Evolutionary conservation across 2,113 vertebrate species (phyloP), one percentile per base, ranked within the genome.

Genomic region (Oreochromis tanganicae): DNA sequence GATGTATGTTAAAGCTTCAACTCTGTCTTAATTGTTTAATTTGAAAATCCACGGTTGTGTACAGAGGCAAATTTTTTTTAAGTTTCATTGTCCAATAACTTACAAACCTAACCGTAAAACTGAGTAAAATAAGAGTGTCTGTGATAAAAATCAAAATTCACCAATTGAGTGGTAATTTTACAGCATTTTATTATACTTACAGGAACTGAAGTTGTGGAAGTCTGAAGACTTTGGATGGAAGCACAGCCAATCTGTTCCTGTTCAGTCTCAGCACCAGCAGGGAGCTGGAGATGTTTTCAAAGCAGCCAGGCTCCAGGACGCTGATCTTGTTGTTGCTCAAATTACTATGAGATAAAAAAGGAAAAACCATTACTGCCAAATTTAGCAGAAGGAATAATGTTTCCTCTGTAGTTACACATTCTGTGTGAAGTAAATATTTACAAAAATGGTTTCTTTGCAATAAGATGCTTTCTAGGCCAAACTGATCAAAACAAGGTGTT

Each of bases 321-420:
- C 96, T 96, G 95, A 99, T 98, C 94, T 97, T 98, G 94, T 99
- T 99, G 94, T 99, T 99, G 95, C 98, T 99, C 94, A 99, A 95
- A 95, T 99, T 99, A 92, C 98, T 99, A 88, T 75, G 82, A 90
- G 21, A 94, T 11, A 90, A 82, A 63, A 79, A 56, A 94, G 63
- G 61, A 87, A 88, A 90, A 81, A 83, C 2, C 36, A 91, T 84
- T 29, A 85, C 3, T 29, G 27, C 9, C n/a, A 73, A 59, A 86
- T 81, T 68, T 13, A 68, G 38, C 4, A 82, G 80, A 21, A 4
- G 80, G 36, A 34, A 78, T 17, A 5, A 1, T 8, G 24, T 63
- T 48, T 82, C 75, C 41, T 38, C 52, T 82, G 16, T 41, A 50
- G 9, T 81, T 38, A 82, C 36, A 24, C 50, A 52, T 88, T 2